phyloP scores from a whole-genome alignment of 35 echinoderm and acorn worm species.

The Antedon bifida region DNA sequence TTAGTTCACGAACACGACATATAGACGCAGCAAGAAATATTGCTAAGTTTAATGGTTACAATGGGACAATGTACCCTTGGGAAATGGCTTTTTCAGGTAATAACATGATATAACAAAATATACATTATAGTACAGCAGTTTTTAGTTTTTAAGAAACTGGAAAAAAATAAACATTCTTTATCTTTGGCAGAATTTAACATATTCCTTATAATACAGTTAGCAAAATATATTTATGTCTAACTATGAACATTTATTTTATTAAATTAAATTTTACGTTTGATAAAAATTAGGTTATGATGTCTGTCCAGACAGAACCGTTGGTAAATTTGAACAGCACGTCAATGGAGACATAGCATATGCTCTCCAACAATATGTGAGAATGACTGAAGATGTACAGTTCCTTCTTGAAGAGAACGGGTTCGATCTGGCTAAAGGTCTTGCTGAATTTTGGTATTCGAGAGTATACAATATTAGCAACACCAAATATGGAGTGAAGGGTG shows the following conservation, averaged over 20 bases:
- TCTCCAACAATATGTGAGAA: slow-evolving; percentile 54
- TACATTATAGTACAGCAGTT: background rate
- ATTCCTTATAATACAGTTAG: too few species aligned
- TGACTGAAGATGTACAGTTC: slow-evolving; percentile 52
- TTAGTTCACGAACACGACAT: slow-evolving; percentile 42
- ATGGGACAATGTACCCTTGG: slow-evolving; percentile 78
- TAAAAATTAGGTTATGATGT: slow-evolving; percentile 84
- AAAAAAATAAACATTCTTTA: background rate
- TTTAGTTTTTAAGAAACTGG: background rate
- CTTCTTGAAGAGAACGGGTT: slow-evolving; percentile 37
- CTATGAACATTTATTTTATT: too few species aligned
- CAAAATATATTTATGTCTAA: too few species aligned
- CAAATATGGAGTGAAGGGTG: slow-evolving; percentile 49
- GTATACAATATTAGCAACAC: slow-evolving; percentile 18
- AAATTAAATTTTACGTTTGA: too few species aligned
- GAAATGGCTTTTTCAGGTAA: slow-evolving; percentile 85
- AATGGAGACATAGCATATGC: slow-evolving; percentile 90
- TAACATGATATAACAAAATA: background rate
- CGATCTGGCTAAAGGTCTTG: slow-evolving; percentile 40
- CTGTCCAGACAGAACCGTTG: slow-evolving; percentile 47
- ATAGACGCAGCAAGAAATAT: slow-evolving; percentile 60
- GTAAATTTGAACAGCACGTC: slow-evolving; percentile 68
- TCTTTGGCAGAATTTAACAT: too few species aligned
- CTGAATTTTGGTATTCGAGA: slow-evolving; percentile 57
- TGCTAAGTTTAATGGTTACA: slow-evolving; percentile 54